A percentile compares a stretch with the other conserved stretches of the same genome.
Conservation (phyloP, 1,140 invertebrate genomes). For the Pogonomyrmex barbatus region DNA sequence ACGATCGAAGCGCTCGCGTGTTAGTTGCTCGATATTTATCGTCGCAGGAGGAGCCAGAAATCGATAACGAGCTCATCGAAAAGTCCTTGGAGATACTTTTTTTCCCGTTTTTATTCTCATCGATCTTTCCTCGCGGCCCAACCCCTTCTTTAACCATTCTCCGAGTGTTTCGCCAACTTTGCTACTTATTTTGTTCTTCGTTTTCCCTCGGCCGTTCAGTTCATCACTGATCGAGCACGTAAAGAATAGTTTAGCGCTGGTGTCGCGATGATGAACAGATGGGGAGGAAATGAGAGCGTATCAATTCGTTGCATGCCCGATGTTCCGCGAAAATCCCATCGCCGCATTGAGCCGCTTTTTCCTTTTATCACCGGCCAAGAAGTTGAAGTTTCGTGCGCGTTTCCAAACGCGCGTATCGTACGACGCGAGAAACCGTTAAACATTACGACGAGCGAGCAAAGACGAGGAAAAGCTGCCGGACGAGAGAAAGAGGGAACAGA, state of each 20-base stretch:
- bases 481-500: constrained; percentile 5
- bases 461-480: constrained; percentile 64
- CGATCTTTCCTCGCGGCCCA: constrained; percentile 33
- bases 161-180: background rate
- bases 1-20: background rate
- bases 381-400: constrained; percentile 21
- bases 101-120: constrained; percentile 32
- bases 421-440: constrained; percentile 60
- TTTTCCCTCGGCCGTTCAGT: background rate
- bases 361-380: background rate
- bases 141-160: constrained; percentile 8
- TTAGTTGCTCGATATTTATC: constrained; percentile 41
- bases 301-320: constrained; percentile 16
- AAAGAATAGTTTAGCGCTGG: background rate
- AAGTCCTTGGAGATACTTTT: constrained; percentile 19
- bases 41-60: constrained; percentile 9
- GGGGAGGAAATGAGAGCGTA: background rate
- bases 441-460: constrained; percentile 48
- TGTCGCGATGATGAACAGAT: constrained; percentile 7
- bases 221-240: constrained; percentile 21
- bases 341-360: background rate
- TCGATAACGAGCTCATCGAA: constrained; percentile 65
- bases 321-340: background rate
- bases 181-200: background rate
- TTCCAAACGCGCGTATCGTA: background rate